Evolutionary conservation across 2,888 invertebrate species (phyloP).

Genomic region (Julus scandinavius): DNA sequence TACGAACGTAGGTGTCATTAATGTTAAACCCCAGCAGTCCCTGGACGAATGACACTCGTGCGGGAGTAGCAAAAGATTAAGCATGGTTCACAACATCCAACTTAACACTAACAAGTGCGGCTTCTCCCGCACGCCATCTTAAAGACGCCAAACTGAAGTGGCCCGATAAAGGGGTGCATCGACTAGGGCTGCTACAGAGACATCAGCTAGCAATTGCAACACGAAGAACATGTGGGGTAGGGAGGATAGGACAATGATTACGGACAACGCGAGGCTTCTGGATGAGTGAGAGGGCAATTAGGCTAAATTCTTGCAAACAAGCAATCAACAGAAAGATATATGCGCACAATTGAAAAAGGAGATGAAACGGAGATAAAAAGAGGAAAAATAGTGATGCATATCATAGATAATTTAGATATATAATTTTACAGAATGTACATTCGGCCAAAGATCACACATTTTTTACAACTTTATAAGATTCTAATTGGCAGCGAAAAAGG

Average conservation of each 20-base stretch:
- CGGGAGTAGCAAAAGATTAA: background rate
- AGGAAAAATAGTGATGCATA: constrained; percentile 19
- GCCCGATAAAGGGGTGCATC: background rate
- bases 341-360: constrained; percentile 11
- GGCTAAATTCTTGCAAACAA: background rate
- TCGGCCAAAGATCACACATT: constrained; percentile 17
- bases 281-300: background rate
- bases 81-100: background rate
- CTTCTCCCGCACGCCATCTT: background rate
- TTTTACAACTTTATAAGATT: constrained; percentile 17
- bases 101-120: background rate
- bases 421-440: constrained; percentile 33
- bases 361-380: constrained; percentile 22
- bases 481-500: constrained; percentile 15
- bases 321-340: background rate
- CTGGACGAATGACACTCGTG: background rate
- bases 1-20: no score
- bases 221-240: background rate
- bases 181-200: background rate
- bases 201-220: constrained; percentile 13
- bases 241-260: background rate
- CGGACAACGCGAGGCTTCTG: constrained; percentile 33
- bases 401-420: constrained; percentile 33
- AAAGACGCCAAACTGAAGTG: background rate
- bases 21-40: no score